Conservation (phyloP, 2,888 invertebrate species). For the Hypercompe scribonia region DNA sequence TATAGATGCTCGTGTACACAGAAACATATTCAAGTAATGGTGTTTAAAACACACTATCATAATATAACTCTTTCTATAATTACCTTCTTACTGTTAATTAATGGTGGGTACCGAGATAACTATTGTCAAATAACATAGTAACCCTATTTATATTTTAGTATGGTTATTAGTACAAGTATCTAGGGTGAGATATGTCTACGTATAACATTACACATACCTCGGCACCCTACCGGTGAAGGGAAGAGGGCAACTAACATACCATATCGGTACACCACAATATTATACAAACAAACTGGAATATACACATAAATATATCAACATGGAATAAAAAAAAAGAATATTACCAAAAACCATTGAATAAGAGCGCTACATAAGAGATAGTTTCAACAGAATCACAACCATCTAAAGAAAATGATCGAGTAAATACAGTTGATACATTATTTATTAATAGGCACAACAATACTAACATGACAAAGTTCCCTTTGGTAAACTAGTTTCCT, state of each 20-base stretch:
- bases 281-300: slow-evolving; percentile 46
- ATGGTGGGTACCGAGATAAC: slow-evolving; percentile 33
- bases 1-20: slow-evolving; percentile 10
- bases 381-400: slow-evolving; percentile 26
- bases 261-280: slow-evolving; percentile 26
- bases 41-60: slow-evolving; percentile 17
- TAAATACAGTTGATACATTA: slow-evolving; percentile 15
- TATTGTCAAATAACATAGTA: slow-evolving; percentile 15
- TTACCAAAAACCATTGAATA: slow-evolving; percentile 34
- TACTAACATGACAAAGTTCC: slow-evolving; percentile 31
- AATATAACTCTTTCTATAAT: slow-evolving; percentile 20
- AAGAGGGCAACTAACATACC: slow-evolving; percentile 32
- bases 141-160: slow-evolving; percentile 34
- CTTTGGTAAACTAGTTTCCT: slow-evolving; percentile 17
- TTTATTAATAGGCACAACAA: slow-evolving; percentile 9
- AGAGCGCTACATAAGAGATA: slow-evolving; percentile 20
- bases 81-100: slow-evolving; percentile 18
- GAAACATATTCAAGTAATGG: slow-evolving; percentile 15
- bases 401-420: slow-evolving; percentile 28
- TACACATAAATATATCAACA: slow-evolving; percentile 43
- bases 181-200: slow-evolving; percentile 25
- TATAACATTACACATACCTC: slow-evolving; percentile 22
- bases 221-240: slow-evolving; percentile 19
- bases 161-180: slow-evolving; percentile 27
- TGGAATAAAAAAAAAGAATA: slow-evolving; percentile 33